phyloP scores from a whole-genome alignment of 2,888 invertebrate species.

The Hirtodrosophila duncani region DNA sequence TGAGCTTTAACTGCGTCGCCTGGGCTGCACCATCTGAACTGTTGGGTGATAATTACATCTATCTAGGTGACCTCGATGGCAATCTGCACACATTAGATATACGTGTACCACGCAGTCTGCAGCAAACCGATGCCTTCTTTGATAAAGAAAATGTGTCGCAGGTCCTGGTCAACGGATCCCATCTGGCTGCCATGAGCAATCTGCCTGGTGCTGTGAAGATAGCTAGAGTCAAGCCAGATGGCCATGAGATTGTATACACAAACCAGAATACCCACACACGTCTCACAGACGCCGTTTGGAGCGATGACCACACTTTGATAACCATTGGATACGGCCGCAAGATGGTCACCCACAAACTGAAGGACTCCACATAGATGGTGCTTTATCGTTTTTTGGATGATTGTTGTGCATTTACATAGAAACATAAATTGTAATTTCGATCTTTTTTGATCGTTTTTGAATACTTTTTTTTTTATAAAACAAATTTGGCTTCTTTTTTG shows the following conservation, averaged over 20 bases:
- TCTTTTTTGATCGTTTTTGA: too few species aligned
- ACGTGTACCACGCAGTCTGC: slow-evolving; percentile 37
- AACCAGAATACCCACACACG: slow-evolving; percentile 41
- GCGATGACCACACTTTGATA: slow-evolving; percentile 38
- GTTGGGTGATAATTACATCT: slow-evolving; percentile 40
- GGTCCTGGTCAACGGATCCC: slow-evolving; percentile 36
- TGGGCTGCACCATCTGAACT: slow-evolving; percentile 43
- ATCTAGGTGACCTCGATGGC: slow-evolving; percentile 55
- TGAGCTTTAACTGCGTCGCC: slow-evolving; percentile 47
- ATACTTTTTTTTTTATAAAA: too few species aligned
- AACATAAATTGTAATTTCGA: too few species aligned
- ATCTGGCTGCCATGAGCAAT: slow-evolving; percentile 54
- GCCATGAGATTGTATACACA: slow-evolving; percentile 37
- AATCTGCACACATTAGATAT: slow-evolving; percentile 51
- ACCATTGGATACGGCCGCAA: slow-evolving; percentile 56
- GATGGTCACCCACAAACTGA: slow-evolving; percentile 39
- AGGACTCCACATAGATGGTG: slow-evolving; percentile 10
- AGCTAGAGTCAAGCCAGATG: slow-evolving; percentile 5
- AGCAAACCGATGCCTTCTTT: slow-evolving; percentile 37
- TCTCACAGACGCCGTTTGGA: slow-evolving; percentile 48
- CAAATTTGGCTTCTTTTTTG: too few species aligned
- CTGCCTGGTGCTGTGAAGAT: slow-evolving; percentile 45
- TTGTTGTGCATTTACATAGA: slow-evolving; percentile 7
- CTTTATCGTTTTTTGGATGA: neutral
- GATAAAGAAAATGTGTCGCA: slow-evolving; percentile 30